Percentiles rank a stretch among this genome's conserved stretches.
Evolutionary conservation across 1,140 invertebrate species (phyloP).

Genomic region (Zaprionus gabonicus): DNA sequence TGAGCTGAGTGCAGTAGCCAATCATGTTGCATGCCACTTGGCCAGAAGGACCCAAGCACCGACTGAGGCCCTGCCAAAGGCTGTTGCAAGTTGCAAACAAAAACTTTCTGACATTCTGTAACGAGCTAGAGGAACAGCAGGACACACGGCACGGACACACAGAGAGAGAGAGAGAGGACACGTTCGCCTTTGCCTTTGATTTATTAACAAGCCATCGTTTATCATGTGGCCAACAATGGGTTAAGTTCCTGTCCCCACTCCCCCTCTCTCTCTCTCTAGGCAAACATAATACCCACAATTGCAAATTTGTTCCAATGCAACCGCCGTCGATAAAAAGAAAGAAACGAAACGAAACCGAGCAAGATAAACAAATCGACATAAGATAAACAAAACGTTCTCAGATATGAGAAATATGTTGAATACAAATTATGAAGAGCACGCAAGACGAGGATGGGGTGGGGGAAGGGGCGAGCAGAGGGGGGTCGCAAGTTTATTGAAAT

Average conservation of each 20-base stretch:
- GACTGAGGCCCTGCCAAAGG: constrained; percentile 2
- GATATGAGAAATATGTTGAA: constrained; percentile 17
- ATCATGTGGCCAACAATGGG: constrained; percentile 76
- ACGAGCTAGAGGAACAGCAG: constrained; percentile 15
- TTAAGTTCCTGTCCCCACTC: constrained; percentile 56
- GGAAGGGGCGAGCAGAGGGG: background rate
- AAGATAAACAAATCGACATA: constrained; percentile 31
- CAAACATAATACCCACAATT: constrained; percentile 35
- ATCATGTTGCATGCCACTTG: constrained; percentile 68
- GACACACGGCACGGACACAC: constrained; percentile 3
- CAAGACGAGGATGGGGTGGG: background rate
- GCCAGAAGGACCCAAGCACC: constrained; percentile 8
- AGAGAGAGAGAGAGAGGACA: constrained; percentile 17
- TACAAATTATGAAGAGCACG: constrained; percentile 11
- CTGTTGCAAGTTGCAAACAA: constrained; percentile 41
- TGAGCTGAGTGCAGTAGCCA: constrained; percentile 65
- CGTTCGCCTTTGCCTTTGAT: constrained; percentile 57
- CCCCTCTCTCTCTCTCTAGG: background rate
- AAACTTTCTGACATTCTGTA: constrained; percentile 51
- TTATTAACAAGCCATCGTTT: constrained; percentile 80
- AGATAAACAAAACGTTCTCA: constrained; percentile 26
- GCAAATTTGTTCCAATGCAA: constrained; percentile 50
- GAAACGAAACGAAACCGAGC: background rate
- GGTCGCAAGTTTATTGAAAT: constrained; percentile 64
- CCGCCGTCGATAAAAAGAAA: constrained; percentile 12